Evolutionary conservation across 2,113 vertebrate genomes (phyloP).

Genomic region (Sarotherodon lohbergeri): DNA sequence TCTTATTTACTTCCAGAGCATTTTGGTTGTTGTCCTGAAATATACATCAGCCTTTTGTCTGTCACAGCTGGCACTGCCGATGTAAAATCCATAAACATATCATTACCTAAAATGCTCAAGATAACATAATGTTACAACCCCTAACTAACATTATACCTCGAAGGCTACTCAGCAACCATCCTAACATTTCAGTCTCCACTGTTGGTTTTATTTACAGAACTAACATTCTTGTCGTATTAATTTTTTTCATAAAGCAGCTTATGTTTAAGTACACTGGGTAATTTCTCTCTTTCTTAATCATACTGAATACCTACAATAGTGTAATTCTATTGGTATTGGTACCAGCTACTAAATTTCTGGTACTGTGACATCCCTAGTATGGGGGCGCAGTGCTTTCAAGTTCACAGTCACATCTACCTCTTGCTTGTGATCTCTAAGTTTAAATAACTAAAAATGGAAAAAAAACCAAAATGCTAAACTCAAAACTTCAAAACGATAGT

Average conservation of each 20-base stretch:
- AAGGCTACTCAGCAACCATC: not conserved
- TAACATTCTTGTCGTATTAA: not conserved
- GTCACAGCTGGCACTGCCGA: not conserved
- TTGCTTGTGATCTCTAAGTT: not conserved
- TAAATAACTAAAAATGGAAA: not conserved
- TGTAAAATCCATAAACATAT: not conserved
- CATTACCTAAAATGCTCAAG: not conserved
- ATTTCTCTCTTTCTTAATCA: not conserved
- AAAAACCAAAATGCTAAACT: rapidly evolving
- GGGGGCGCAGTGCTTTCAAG: not conserved
- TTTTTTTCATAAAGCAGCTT: not conserved
- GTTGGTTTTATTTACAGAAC: not conserved
- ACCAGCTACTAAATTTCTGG: not conserved
- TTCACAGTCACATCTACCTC: not conserved
- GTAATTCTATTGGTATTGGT: not conserved
- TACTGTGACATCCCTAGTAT: not conserved
- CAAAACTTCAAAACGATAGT: not conserved
- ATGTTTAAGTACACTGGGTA: not conserved
- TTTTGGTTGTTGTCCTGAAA: not conserved
- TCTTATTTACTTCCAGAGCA: not conserved
- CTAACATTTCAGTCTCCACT: not conserved
- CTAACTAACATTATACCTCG: not conserved
- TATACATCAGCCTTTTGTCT: not conserved
- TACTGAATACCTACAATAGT: not conserved
- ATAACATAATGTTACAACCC: not conserved